phyloP scores from a whole-genome alignment of 2,797 vertebrate species.

The Fringilla coelebs region DNA sequence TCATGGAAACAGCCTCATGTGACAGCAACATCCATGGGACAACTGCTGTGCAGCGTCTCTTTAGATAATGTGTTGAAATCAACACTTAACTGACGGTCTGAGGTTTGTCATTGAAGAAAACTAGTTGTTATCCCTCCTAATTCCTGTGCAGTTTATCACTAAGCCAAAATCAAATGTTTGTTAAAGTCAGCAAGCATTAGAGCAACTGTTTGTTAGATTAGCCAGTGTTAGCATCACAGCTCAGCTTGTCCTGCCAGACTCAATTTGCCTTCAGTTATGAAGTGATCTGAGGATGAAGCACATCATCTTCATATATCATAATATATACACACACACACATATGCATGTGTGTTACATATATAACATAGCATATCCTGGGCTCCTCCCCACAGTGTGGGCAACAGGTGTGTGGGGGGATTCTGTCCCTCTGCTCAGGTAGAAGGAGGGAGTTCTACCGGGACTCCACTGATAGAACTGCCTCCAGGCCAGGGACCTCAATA shows the following conservation, averaged over 20 bases:
- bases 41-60: background rate
- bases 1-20: background rate
- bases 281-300: background rate
- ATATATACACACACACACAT: background rate
- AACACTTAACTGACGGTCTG: background rate
- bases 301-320: background rate
- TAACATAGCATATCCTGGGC: background rate
- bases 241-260: background rate
- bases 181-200: background rate
- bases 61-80: background rate
- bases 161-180: background rate
- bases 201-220: background rate
- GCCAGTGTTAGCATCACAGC: background rate
- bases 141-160: background rate
- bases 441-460: background rate
- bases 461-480: background rate
- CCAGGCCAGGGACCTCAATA: background rate
- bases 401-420: background rate
- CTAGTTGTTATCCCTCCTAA: background rate
- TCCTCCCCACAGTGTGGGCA: background rate
- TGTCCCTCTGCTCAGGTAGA: background rate
- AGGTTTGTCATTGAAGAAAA: background rate
- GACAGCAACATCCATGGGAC: rapidly evolving
- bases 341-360: background rate
- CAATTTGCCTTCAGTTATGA: background rate